Evolutionary conservation across 2,113 vertebrate genomes (phyloP).

Genomic region (Tragelaphus imberbis): DNA sequence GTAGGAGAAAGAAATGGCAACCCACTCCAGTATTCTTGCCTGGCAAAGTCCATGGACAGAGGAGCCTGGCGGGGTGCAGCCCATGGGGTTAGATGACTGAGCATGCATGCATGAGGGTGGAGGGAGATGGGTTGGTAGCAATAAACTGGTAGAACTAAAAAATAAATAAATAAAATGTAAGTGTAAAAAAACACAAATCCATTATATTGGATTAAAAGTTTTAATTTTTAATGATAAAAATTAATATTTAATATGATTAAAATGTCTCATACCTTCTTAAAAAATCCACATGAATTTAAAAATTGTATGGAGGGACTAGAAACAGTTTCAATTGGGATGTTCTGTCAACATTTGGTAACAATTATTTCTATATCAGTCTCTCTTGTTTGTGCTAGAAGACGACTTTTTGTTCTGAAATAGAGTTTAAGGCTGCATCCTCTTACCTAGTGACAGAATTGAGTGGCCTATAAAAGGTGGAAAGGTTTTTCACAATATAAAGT

Average conservation of each 20-base stretch:
- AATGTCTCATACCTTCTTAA: not conserved
- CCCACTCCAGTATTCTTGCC: not conserved
- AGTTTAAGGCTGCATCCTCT: not conserved
- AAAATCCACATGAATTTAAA: not conserved
- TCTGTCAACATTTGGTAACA: conserved; percentile 22
- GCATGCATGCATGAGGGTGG: not conserved
- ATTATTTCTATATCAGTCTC: not conserved
- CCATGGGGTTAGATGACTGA: not conserved
- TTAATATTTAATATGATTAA: conserved; percentile 45
- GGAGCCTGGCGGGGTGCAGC: not conserved
- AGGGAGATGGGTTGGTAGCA: not conserved
- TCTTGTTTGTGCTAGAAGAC: conserved; percentile 23
- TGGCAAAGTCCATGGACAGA: not conserved
- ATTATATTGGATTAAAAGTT: conserved; percentile 24
- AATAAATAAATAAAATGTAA: not conserved
- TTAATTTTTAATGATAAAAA: conserved; percentile 39
- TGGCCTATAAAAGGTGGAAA: not conserved
- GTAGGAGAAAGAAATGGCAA: not conserved
- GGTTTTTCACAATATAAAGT: conserved; percentile 8
- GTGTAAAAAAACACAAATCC: conserved; percentile 7
- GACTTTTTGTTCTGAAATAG: conserved; percentile 42
- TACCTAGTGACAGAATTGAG: conserved; percentile 31
- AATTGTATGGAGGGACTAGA: not conserved
- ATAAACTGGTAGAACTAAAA: not conserved
- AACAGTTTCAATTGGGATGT: conserved; percentile 9